Evolutionary conservation across 2,797 vertebrate species (phyloP), one percentile per base, ranked within the genome.

Genomic region (Ibycter americanus): DNA sequence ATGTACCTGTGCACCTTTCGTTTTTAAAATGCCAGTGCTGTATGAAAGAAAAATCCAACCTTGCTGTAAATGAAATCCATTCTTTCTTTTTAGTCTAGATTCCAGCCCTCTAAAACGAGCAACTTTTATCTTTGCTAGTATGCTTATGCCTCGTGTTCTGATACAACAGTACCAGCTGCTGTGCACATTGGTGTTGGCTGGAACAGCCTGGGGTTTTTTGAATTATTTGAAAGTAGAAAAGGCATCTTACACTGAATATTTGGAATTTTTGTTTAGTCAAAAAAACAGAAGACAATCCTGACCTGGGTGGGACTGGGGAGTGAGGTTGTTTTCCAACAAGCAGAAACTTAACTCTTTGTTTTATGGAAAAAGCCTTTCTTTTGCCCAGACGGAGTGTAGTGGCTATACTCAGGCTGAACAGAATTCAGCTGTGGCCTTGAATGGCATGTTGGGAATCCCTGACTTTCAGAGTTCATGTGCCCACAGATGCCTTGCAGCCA

Each of bases 401-500:
- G 46, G 13, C 72, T 65, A 29, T n/a, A 13, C 40, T 89, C 2
- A 2, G 47, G 59, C 61, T 82, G 72, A 83, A 32, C 56, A 74
- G 59, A 84, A 73, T 79, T 95, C 77, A 87, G 73, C 83, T 83
- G 55, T 79, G 59, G 40, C 80, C 62, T 77, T 76, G 54, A 90
- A 40, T 78, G 66, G 80, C 80, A 89, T 38, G 12, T 91, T 87
- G 87, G 88, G 83, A 96, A 90, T 84, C 85, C 40, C 49, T 88
- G 80, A 86, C 55, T 78, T 90, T 42, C 51, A 79, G 66, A 77
- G 66, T 26, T 90, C 8, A 0, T 79, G 44, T 58, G 68, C 81
- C 56, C 51, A 58, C 65, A 74, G 54, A 83, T 56, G 68, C 63
- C 63, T 82, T 59, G 11, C 29, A n/a, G 59, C 79, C 84, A 67